phyloP scores from a whole-genome alignment of 2,113 vertebrate genomes.

The Onychorhynchus coronatus region DNA sequence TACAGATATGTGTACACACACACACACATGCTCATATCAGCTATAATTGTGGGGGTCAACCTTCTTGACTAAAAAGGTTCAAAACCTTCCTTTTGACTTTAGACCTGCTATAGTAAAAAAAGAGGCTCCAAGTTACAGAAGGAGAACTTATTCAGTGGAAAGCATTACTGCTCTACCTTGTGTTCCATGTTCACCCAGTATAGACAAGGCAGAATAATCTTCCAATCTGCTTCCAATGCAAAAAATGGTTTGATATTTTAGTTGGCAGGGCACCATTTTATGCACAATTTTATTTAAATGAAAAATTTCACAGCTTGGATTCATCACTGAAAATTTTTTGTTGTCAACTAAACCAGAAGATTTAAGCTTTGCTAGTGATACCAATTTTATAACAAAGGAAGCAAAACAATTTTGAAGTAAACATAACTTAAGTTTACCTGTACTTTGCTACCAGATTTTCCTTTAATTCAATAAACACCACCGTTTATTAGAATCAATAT shows the following conservation, averaged over 20 bases:
- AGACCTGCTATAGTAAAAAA: neutral
- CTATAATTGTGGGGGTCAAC: neutral
- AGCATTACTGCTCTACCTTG: neutral
- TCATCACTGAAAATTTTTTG: neutral
- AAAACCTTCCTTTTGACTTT: neutral
- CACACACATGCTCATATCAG: fast-evolving
- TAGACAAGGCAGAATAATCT: neutral
- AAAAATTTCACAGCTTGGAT: neutral
- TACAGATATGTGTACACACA: neutral
- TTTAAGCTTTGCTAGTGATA: neutral
- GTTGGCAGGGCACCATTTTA: neutral
- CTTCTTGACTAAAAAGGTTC: neutral
- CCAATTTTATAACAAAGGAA: neutral
- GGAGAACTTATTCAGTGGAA: neutral
- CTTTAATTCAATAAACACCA: neutral
- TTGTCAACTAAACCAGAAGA: neutral
- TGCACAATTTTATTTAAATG: neutral
- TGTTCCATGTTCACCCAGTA: neutral
- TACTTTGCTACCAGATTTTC: neutral
- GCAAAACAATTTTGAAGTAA: neutral
- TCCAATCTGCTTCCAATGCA: neutral
- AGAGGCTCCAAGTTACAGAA: neutral
- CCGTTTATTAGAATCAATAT: neutral
- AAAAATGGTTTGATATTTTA: neutral
- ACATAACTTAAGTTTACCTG: neutral